Evolutionary conservation across 2,113 vertebrate genomes (phyloP), one percentile per base, ranked within the genome.

Genomic region (Pseudopipra pipra): DNA sequence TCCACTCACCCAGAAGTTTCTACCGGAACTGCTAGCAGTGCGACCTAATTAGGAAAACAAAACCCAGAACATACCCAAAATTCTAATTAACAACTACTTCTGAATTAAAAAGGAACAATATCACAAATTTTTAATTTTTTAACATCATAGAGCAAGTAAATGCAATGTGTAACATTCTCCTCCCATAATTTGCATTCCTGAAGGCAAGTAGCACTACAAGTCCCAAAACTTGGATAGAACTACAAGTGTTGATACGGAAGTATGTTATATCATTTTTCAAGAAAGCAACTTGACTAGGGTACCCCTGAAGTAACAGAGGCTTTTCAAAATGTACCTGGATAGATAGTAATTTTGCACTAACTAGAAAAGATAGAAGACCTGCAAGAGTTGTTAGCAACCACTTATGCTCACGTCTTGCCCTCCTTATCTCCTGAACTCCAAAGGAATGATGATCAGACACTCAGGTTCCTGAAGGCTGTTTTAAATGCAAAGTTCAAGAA

Each of bases 1-100:
- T 21, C 99, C 99, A 82, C 99, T 99, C 91, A 99, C 99, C 99
- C 99, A 99, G n/a, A 99, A 98, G 96, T 99, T 99, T 89, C 98
- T 98, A 87, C 99, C 98, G 97, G 97, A 98, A 85, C 97, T 63
- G 56, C 96, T 87, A 81, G 96, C 83, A 95, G 95, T 74, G 75
- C 96, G 96, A 93, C 98, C 98, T 98, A 73, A 71, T 83, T 8
- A 90, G 78, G 88, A 94, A 67, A 80, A 96, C 52, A 97, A 68
- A 65, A 31, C n/a, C 21, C 54, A 58, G 63, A 54, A 35, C 67
- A 96, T 24, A 92, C 12, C 44, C 52, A 4, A 77, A 84, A 86
- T 39, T 51, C 76, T 43, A 31, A 76, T 86, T 54, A 87, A 35
- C 20, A 85, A 39, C n/a, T 31, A 28, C 11, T 70, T 68, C 8